Evolutionary conservation across 1,140 invertebrate genomes (phyloP), one percentile per base, ranked within the genome.

Genomic region (Trichogramma pretiosum): DNA sequence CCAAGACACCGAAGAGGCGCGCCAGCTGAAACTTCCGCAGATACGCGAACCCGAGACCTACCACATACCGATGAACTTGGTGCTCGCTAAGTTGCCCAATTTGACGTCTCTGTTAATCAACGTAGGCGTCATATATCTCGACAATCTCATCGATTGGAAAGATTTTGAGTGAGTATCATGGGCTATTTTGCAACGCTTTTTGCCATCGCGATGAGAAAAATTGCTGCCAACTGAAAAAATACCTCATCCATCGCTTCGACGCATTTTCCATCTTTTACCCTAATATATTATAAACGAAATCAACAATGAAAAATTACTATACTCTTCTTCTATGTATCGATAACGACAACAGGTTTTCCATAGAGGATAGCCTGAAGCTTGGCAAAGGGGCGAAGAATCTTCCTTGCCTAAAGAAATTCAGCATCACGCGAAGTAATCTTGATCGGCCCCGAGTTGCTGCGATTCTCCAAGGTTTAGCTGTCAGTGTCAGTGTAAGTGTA

Each of bases 241-340:
- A n/a, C n/a, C 24, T 28, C 24, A 11, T 28, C 24, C 24, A 28
- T 11, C 5, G 24, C 24, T 5, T 5, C 24, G 24, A 21, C 45
- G 68, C 67, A 51, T 67, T 72, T 49, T 68, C 67, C 5, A 23
- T 72, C n/a, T n/a, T n/a, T n/a, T n/a, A n/a, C n/a, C n/a, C n/a
- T n/a, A n/a, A n/a, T n/a, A 47, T 32, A 30, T 41, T 39, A 19
- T 33, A 5, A 37, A 9, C 1, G 5, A 32, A 16, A 19, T n/a
- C n/a, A n/a, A n/a, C n/a, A n/a, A n/a, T n/a, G n/a, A n/a, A n/a
- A n/a, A n/a, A n/a, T n/a, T n/a, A n/a, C n/a, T n/a, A n/a, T n/a
- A n/a, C n/a, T n/a, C n/a, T n/a, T n/a, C n/a, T n/a, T n/a, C n/a
- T n/a, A n/a, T n/a, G n/a, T n/a, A n/a, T n/a, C n/a, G n/a, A n/a